phyloP scores from a whole-genome alignment of 1,140 invertebrate genomes.

The Megathymus violae region DNA sequence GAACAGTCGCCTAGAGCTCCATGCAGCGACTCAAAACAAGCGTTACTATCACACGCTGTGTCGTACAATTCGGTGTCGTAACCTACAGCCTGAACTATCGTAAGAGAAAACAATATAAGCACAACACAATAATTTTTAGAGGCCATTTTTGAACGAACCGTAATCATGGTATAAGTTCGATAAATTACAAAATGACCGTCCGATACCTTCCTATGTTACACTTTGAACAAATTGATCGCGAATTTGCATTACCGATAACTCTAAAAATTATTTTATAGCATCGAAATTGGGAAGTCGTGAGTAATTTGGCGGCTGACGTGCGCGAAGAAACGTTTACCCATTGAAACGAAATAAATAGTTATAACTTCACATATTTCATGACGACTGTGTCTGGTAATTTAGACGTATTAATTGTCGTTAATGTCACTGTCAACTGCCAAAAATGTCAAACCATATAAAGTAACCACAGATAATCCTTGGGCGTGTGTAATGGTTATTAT shows the following conservation, averaged over 20 bases:
- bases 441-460: constrained; percentile 5
- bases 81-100: constrained; percentile 75
- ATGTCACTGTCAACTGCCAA: not conserved
- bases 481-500: no score
- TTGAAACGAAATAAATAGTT: not conserved
- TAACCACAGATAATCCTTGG: no score
- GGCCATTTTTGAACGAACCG: constrained; percentile 56
- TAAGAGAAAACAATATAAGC: constrained; percentile 76
- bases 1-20: constrained; percentile 94
- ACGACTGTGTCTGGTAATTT: not conserved
- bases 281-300: constrained; percentile 33
- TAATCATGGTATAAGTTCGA: constrained; percentile 44
- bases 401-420: not conserved
- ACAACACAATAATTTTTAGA: constrained; percentile 75
- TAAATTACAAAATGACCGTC: constrained; percentile 35
- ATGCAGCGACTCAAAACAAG: constrained; percentile 74
- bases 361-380: not conserved
- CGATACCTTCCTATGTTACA: constrained; percentile 34
- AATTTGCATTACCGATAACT: constrained; percentile 29
- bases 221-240: constrained; percentile 37
- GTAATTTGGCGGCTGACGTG: constrained; percentile 41
- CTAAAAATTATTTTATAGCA: constrained; percentile 19
- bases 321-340: constrained; percentile 50
- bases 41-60: constrained; percentile 71
- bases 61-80: constrained; percentile 75